Evolutionary conservation across 2,113 vertebrate species (phyloP).

Genomic region (Numida meleagris): DNA sequence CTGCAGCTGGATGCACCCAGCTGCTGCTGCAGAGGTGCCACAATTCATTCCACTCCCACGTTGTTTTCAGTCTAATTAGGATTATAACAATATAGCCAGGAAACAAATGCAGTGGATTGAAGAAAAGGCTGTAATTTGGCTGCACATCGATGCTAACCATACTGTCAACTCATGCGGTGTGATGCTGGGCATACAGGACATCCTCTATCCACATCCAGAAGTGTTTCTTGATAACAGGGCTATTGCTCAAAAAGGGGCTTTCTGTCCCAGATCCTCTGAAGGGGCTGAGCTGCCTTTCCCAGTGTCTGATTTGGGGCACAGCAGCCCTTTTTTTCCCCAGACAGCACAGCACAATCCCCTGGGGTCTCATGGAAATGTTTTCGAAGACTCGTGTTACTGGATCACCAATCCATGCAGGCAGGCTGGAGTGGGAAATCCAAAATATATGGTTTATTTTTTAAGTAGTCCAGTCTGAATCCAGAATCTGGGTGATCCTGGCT

Average conservation of each 20-base stretch:
- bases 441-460: not conserved
- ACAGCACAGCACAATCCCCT: not conserved
- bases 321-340: not conserved
- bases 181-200: not conserved
- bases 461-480: not conserved
- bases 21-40: fast-evolving
- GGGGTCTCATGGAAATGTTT: not conserved
- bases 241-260: not conserved
- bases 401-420: fast-evolving
- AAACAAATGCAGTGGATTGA: not conserved
- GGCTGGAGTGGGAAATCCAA: not conserved
- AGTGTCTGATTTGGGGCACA: not conserved
- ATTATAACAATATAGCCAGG: not conserved
- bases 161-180: fast-evolving
- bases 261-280: not conserved
- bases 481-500: not conserved
- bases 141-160: fast-evolving
- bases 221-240: not conserved
- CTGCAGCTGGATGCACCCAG: not conserved
- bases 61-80: not conserved
- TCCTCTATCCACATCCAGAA: not conserved
- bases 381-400: fast-evolving
- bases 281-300: not conserved
- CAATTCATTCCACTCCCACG: fast-evolving
- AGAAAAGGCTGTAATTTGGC: not conserved